Conservation (phyloP, 2,797 vertebrate species). For the Microcaecilia unicolor region DNA sequence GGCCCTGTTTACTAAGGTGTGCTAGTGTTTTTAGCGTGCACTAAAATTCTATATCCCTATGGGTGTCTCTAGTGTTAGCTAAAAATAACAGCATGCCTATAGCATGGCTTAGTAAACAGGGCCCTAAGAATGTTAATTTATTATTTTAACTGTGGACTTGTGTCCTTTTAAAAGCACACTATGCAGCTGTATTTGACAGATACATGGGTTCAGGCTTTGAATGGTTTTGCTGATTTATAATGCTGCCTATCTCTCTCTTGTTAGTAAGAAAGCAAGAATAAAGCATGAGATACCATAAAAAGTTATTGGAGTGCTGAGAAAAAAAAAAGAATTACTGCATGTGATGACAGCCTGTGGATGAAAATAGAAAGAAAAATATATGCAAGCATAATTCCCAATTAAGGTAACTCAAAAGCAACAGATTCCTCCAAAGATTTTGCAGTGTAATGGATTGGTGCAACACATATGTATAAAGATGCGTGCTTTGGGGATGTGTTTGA, state of each 20-base stretch:
- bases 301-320: neutral
- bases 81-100: no score
- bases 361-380: neutral
- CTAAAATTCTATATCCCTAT: no score
- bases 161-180: no score
- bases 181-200: no score
- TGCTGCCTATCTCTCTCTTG: neutral
- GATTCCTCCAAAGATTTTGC: constrained; percentile 62
- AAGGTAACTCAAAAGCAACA: constrained; percentile 6
- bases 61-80: no score
- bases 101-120: no score
- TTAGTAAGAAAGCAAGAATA: neutral
- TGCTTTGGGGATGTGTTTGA: no score
- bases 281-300: constrained; percentile 3
- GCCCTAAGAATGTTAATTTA: no score
- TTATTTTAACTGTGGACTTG: no score
- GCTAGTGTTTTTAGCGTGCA: no score
- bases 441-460: constrained; percentile 2
- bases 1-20: no score
- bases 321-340: neutral
- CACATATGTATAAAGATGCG: neutral
- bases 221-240: neutral
- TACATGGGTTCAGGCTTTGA: neutral
- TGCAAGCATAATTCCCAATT: neutral
- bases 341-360: no score